A percentile compares a stretch with the other conserved stretches of the same genome.
These are phyloP conservation scores for Zonotrichia leucophrys DNA, from an alignment of 2,113 vertebrate species.

Conservation along the genomic window DNA sequence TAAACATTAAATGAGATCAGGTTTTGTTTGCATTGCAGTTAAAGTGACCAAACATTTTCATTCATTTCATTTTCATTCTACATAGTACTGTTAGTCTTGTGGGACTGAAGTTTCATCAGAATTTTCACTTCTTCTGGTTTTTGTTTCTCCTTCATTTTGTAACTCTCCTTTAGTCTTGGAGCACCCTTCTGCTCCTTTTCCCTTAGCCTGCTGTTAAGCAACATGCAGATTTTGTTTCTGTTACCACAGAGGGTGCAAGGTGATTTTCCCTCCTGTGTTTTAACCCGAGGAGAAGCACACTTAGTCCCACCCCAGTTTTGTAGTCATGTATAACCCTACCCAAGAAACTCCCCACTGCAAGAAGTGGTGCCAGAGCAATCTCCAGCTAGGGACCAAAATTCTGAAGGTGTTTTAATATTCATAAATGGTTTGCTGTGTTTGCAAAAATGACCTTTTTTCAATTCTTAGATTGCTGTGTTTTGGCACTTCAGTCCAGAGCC, in stretches of 20 bases:
- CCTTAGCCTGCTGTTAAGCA: neutral
- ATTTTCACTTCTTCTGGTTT: neutral
- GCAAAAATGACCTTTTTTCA: neutral
- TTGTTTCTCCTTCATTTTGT: neutral
- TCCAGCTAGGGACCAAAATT: neutral
- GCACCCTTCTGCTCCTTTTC: neutral
- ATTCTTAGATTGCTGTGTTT: neutral
- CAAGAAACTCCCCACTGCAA: neutral
- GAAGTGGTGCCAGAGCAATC: neutral
- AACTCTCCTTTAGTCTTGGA: neutral
- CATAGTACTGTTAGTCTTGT: neutral
- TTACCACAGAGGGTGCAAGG: neutral
- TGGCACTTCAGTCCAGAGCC: neutral
- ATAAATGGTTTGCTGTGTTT: neutral
- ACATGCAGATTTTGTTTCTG: neutral
- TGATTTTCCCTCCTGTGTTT: neutral
- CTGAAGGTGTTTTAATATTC: neutral
- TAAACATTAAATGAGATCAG: neutral
- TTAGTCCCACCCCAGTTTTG: neutral
- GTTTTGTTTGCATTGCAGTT: neutral
- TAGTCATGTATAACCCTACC: neutral
- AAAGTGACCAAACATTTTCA: neutral
- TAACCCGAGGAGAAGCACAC: neutral
- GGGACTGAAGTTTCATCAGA: neutral
- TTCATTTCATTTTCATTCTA: neutral